These are phyloP conservation scores for Corbicula japonica DNA, from an alignment of 2,888 invertebrate species.

Conservation along the genomic window DNA sequence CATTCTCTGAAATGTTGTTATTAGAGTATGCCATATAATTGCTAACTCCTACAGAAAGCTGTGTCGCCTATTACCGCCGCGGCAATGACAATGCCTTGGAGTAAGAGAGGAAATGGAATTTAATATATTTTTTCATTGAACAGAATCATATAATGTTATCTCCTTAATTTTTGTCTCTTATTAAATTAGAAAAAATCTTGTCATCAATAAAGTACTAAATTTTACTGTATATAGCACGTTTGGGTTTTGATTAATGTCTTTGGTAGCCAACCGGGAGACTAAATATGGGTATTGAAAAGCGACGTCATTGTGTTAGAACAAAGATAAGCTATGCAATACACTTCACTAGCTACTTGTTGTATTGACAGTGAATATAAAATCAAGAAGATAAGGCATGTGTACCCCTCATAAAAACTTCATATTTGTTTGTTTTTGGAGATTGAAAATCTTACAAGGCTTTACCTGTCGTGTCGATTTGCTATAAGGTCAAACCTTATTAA, in stretches of 20 bases:
- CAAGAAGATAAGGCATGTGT: constrained; percentile 54
- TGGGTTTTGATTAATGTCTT: constrained; percentile 42
- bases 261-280: constrained; percentile 19
- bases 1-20: too few relatives aligned
- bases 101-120: too few relatives aligned
- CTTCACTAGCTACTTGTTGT: constrained; percentile 42
- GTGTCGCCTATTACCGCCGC: too few relatives aligned
- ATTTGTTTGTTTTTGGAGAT: constrained; percentile 47
- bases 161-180: too few relatives aligned
- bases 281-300: constrained; percentile 36
- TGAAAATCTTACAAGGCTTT: constrained; percentile 31
- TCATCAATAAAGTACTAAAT: constrained; percentile 19
- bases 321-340: constrained; percentile 42
- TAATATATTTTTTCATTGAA: too few relatives aligned
- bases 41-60: too few relatives aligned
- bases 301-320: constrained; percentile 34
- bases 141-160: too few relatives aligned
- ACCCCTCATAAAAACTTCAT: constrained; percentile 51
- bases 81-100: too few relatives aligned
- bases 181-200: constrained; percentile 19
- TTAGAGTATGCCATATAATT: too few relatives aligned
- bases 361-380: constrained; percentile 52
- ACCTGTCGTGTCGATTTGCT: constrained; percentile 24
- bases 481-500: constrained; percentile 43
- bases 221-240: constrained; percentile 41